Conservation (phyloP, 2,113 vertebrate genomes). For the Hucho hucho region DNA sequence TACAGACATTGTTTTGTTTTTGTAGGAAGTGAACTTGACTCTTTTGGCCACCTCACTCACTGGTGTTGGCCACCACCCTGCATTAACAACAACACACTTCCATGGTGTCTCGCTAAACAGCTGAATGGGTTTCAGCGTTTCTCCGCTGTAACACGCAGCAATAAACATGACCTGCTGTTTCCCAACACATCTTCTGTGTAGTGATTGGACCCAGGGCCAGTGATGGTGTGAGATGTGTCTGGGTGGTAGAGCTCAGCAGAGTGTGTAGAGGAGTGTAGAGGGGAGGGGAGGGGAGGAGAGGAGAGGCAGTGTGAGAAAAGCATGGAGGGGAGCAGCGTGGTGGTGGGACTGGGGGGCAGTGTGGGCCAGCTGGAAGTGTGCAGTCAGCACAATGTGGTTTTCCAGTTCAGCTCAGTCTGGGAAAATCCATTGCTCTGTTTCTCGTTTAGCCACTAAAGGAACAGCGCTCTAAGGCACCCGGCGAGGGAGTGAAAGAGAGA, state of each 20-base stretch:
- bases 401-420: slow-evolving; percentile 24
- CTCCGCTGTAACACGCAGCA: slow-evolving; percentile 39
- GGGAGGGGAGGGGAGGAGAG: neutral
- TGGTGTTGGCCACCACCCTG: slow-evolving; percentile 53
- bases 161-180: slow-evolving; percentile 60
- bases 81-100: slow-evolving; percentile 61
- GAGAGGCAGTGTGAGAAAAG: neutral
- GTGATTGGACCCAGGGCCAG: slow-evolving; percentile 35
- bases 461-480: neutral
- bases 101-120: slow-evolving; percentile 54
- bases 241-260: neutral
- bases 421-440: slow-evolving; percentile 22
- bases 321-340: slow-evolving; percentile 11
- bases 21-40: neutral
- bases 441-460: slow-evolving; percentile 1
- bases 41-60: slow-evolving; percentile 40
- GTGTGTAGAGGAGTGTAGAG: neutral
- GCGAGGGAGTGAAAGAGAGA: slow-evolving; percentile 9
- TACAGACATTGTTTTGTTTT: neutral
- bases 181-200: slow-evolving; percentile 11
- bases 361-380: slow-evolving; percentile 31
- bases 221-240: neutral
- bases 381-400: slow-evolving; percentile 45
- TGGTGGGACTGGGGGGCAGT: slow-evolving; percentile 16
- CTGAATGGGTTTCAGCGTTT: slow-evolving; percentile 51